These are phyloP conservation scores for Heliconius hermathena DNA, from an alignment of 1,140 invertebrate species.

Conservation along the genomic window DNA sequence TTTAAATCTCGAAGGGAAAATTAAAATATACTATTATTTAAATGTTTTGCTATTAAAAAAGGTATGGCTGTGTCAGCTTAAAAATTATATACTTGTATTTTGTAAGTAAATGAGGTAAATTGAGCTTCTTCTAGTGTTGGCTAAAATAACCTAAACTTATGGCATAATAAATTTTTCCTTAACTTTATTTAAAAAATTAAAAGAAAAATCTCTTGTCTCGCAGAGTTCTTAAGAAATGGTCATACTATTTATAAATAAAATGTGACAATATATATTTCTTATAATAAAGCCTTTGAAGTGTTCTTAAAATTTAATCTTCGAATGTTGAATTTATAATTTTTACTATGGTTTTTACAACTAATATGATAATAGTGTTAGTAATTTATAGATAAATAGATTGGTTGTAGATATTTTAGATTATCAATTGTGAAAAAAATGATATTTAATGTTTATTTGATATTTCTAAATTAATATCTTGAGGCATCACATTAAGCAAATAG, in stretches of 20 bases:
- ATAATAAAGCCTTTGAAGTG: slow-evolving; percentile 24
- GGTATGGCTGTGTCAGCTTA: not conserved
- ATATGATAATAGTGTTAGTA: not conserved
- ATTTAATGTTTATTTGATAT: not conserved
- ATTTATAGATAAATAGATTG: slow-evolving; percentile 1
- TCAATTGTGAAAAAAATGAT: not conserved
- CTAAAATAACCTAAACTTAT: not conserved
- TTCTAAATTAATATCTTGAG: too few species aligned
- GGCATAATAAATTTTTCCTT: not conserved
- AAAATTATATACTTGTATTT: not conserved
- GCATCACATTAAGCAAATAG: not conserved
- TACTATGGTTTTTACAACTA: not conserved
- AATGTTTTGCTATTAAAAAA: not conserved
- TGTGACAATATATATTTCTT: slow-evolving; percentile 8
- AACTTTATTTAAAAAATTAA: not conserved
- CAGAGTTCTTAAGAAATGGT: not conserved
- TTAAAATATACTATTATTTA: not conserved
- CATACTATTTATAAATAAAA: slow-evolving; percentile 8
- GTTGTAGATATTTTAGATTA: not conserved
- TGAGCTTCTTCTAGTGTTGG: not conserved
- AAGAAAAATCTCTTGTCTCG: not conserved
- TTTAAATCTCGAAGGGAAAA: not conserved
- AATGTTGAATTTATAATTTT: not conserved
- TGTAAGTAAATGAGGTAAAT: not conserved
- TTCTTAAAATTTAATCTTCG: slow-evolving; percentile 15